phyloP scores from a whole-genome alignment of 1,140 invertebrate species.

The Geopemphigus sp. region DNA sequence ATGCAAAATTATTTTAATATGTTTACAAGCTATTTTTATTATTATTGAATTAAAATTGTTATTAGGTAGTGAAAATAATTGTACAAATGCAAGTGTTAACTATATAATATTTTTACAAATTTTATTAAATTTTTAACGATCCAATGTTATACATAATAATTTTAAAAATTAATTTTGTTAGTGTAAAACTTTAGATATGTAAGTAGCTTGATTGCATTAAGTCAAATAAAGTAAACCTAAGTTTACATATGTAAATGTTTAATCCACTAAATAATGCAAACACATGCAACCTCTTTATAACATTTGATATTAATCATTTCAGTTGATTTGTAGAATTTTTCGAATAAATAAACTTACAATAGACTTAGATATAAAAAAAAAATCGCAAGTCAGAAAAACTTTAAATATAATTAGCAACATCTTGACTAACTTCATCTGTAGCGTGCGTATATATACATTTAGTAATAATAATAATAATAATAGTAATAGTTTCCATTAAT shows the following conservation, averaged over 20 bases:
- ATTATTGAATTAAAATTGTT: too few relatives aligned
- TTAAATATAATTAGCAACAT: neutral
- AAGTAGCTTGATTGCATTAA: neutral
- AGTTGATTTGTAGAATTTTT: neutral
- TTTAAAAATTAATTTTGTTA: too few relatives aligned
- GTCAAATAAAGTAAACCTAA: neutral
- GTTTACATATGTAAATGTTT: neutral
- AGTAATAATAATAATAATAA: conserved; percentile 14
- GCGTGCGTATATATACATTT: neutral
- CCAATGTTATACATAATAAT: too few relatives aligned
- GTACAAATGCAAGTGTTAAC: too few relatives aligned
- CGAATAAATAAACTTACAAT: neutral
- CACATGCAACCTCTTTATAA: neutral
- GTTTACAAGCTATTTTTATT: too few relatives aligned
- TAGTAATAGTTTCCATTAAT: conserved; percentile 44
- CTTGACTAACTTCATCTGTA: neutral
- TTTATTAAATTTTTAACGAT: too few relatives aligned
- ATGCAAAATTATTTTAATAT: too few relatives aligned
- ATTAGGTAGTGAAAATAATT: too few relatives aligned
- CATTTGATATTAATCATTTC: neutral
- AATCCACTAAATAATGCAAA: neutral
- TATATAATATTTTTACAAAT: too few relatives aligned
- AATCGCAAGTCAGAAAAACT: neutral
- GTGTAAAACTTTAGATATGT: too few relatives aligned
- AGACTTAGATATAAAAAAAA: neutral